A percentile compares a stretch with the other conserved stretches of the same genome.
These are phyloP conservation scores for Limenitis camilla DNA, from an alignment of 2,888 invertebrate genomes.

Conservation along the genomic window DNA sequence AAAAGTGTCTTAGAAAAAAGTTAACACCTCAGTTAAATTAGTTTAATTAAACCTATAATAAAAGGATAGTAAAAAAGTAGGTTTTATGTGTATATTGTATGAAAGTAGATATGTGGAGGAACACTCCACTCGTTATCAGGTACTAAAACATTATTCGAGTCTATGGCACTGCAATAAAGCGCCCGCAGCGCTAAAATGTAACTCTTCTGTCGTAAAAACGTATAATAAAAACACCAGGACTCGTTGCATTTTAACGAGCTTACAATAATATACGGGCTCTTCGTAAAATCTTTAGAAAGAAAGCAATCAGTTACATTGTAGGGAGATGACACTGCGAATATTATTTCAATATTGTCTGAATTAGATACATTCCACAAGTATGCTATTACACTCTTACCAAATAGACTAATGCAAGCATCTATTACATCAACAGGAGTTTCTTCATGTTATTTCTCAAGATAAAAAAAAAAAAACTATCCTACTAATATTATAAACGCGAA, in stretches of 20 bases:
- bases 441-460: too few species aligned
- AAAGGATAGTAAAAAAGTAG: slow-evolving; percentile 16
- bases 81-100: slow-evolving; percentile 22
- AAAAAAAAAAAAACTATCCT: too few species aligned
- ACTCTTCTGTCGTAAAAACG: slow-evolving; percentile 62
- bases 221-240: slow-evolving; percentile 62
- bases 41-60: slow-evolving; percentile 17
- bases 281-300: slow-evolving; percentile 38
- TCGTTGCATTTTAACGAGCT: slow-evolving; percentile 68
- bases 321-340: slow-evolving; percentile 12
- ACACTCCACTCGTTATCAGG: slow-evolving; percentile 61
- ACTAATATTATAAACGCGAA: too few species aligned
- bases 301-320: slow-evolving; percentile 42
- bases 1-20: background rate
- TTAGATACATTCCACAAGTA: background rate
- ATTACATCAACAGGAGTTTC: too few species aligned
- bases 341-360: slow-evolving; percentile 10
- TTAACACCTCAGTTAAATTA: slow-evolving; percentile 21
- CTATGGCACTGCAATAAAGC: slow-evolving; percentile 67
- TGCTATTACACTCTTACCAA: background rate
- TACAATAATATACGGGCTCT: slow-evolving; percentile 65
- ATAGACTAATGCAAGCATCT: too few species aligned
- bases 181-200: slow-evolving; percentile 74
- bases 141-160: slow-evolving; percentile 62
- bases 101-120: slow-evolving; percentile 33